A percentile compares a stretch with the other conserved stretches of the same genome.
Evolutionary conservation across 30 jellyfish, hydroid and myxozoan genomes (phyloP).

Genomic region (Cassiopea andromeda): DNA sequence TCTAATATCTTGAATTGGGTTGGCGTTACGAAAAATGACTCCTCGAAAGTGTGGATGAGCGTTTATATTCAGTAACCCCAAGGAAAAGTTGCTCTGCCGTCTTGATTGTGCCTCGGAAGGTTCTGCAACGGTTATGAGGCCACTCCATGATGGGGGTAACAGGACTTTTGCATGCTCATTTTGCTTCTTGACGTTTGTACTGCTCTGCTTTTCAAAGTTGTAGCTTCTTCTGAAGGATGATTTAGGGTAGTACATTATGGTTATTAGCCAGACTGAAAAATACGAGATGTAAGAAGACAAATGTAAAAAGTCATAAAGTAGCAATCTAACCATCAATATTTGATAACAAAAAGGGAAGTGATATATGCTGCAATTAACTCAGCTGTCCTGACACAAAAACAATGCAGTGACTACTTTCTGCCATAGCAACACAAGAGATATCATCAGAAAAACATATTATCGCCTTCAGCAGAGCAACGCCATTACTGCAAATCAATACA

Average conservation of each 20-base stretch:
- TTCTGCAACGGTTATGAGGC: conserved; percentile 60
- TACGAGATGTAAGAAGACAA: background rate
- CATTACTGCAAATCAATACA: too few relatives aligned
- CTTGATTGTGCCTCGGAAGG: conserved; percentile 18
- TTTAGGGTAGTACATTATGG: conserved; percentile 34
- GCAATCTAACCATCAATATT: too few relatives aligned
- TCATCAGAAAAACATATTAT: too few relatives aligned
- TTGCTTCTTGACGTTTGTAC: background rate
- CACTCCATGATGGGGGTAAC: conserved; percentile 73
- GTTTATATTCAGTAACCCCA: conserved; percentile 57
- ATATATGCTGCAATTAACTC: too few relatives aligned
- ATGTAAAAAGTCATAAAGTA: too few relatives aligned
- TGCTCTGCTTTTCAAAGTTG: background rate
- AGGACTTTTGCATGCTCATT: conserved; percentile 32
- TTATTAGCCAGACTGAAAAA: background rate
- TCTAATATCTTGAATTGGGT: conserved; percentile 78
- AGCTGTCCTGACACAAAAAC: too few relatives aligned
- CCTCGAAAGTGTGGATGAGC: conserved; percentile 66
- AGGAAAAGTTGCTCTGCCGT: conserved; percentile 20
- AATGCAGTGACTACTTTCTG: too few relatives aligned
- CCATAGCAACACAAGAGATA: too few relatives aligned
- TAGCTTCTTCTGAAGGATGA: conserved; percentile 14
- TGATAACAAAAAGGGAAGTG: too few relatives aligned
- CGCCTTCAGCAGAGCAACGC: too few relatives aligned
- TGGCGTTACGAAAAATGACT: conserved; percentile 70